Percentiles rank a stretch among this genome's conserved stretches.
Evolutionary conservation across 2,113 vertebrate species (phyloP).

Genomic region (Cheilinus undulatus): DNA sequence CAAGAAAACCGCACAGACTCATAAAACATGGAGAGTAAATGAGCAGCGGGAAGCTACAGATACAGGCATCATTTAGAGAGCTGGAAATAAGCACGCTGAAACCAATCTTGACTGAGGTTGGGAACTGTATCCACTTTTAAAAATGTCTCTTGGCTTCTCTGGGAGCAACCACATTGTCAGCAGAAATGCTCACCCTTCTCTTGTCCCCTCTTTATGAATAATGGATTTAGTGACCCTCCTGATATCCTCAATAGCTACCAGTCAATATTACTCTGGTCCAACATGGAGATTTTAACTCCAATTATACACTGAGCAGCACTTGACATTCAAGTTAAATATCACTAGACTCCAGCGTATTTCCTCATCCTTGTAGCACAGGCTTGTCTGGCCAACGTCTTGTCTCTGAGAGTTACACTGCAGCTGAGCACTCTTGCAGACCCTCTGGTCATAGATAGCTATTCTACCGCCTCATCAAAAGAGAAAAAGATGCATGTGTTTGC

Average conservation of each 20-base stretch:
- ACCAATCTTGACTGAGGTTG: slow-evolving; percentile 47
- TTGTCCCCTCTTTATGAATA: slow-evolving; percentile 74
- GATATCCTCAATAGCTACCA: slow-evolving; percentile 43
- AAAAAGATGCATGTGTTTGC: slow-evolving; percentile 15
- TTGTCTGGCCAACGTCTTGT: slow-evolving; percentile 36
- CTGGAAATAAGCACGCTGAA: slow-evolving; percentile 64
- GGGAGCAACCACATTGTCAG: slow-evolving; percentile 67
- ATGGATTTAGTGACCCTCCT: slow-evolving; percentile 70
- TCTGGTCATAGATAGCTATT: slow-evolving; percentile 47
- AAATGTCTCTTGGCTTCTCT: slow-evolving; percentile 54
- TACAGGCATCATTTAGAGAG: slow-evolving; percentile 43
- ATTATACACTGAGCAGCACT: slow-evolving; percentile 34
- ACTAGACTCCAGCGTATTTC: slow-evolving; percentile 26
- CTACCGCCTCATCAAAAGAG: slow-evolving; percentile 50
- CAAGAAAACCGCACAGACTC: slow-evolving; percentile 53
- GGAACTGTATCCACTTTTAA: slow-evolving; percentile 64
- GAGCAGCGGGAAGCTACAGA: slow-evolving; percentile 64
- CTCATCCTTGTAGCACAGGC: slow-evolving; percentile 33
- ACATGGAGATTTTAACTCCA: slow-evolving; percentile 35
- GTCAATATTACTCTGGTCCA: slow-evolving; percentile 59
- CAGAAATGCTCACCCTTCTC: slow-evolving; percentile 66
- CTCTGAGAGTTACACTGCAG: slow-evolving; percentile 27
- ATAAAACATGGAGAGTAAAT: slow-evolving; percentile 62
- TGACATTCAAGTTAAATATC: slow-evolving; percentile 54
- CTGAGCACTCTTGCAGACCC: slow-evolving; percentile 26